Evolutionary conservation across 2,888 invertebrate genomes (phyloP).

Genomic region (Strigamia crassipes): DNA sequence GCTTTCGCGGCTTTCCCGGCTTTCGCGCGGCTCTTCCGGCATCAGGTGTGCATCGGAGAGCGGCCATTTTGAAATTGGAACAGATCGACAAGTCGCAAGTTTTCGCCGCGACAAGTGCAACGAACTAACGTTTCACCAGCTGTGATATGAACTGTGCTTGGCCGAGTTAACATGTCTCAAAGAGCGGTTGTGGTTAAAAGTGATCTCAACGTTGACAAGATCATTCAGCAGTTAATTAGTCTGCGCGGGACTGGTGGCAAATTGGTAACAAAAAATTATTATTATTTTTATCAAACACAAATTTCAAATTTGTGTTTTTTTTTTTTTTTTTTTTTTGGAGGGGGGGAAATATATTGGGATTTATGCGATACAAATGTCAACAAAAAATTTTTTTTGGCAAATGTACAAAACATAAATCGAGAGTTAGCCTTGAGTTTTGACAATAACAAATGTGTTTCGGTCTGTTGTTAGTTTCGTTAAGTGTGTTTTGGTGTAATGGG

Average conservation of each 20-base stretch:
- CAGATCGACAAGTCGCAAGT: not conserved
- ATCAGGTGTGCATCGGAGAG: conserved; percentile 27
- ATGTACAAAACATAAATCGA: not conserved
- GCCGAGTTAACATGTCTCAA: not conserved
- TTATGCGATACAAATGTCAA: not conserved
- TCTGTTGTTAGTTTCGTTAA: no score
- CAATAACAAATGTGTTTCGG: no score
- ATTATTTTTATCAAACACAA: no score
- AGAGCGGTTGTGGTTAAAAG: conserved; percentile 50
- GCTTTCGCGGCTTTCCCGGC: not conserved
- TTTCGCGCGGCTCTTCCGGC: not conserved
- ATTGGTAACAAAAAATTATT: no score
- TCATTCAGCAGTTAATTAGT: conserved; percentile 48
- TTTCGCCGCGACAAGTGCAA: not conserved
- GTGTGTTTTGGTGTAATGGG: no score
- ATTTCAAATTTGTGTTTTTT: no score
- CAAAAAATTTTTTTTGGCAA: not conserved
- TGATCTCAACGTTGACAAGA: conserved; percentile 49
- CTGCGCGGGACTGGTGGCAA: conserved; percentile 19
- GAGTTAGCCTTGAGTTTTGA: not conserved
- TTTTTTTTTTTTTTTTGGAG: not conserved
- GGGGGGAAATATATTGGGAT: not conserved
- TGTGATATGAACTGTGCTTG: conserved; percentile 39
- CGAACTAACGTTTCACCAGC: not conserved
- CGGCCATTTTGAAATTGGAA: conserved; percentile 42